Conservation (phyloP, 35 echinoderm and acorn worm species). For the Ophioderma brevispina region DNA sequence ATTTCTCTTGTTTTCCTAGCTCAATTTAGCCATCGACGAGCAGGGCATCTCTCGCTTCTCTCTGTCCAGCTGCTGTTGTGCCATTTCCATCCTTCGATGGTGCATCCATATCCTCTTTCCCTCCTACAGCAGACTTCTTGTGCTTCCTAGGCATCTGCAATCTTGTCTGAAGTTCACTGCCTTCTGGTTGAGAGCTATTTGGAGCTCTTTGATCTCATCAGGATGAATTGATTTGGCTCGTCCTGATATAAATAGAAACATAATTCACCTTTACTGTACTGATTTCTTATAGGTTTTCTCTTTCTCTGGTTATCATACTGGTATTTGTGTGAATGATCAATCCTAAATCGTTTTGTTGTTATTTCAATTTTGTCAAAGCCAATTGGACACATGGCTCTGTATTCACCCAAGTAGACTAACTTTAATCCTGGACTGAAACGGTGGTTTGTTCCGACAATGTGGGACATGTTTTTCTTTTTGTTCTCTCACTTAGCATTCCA, state of each 20-base stretch:
- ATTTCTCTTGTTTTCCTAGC: conserved; percentile 35
- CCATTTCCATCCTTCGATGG: conserved; percentile 63
- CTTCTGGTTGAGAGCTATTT: conserved; percentile 71
- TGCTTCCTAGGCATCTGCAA: conserved; percentile 56
- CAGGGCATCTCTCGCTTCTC: conserved; percentile 78
- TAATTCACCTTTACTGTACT: too few relatives aligned
- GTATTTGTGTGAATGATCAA: too few relatives aligned
- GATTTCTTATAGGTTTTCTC: too few relatives aligned
- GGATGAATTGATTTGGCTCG: conserved; percentile 37
- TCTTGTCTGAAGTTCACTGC: conserved; percentile 67
- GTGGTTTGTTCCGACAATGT: too few relatives aligned
- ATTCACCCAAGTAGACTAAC: too few relatives aligned
- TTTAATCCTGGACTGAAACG: too few relatives aligned
- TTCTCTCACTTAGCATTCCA: too few relatives aligned
- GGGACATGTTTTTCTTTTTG: too few relatives aligned
- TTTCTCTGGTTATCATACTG: too few relatives aligned
- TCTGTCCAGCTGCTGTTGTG: conserved; percentile 67
- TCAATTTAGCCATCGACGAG: conserved; percentile 70
- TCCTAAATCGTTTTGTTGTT: too few relatives aligned
- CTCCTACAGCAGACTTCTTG: conserved; percentile 48
- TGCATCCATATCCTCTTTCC: conserved; percentile 66
- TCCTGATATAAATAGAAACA: conserved; percentile 6
- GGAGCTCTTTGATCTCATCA: conserved; percentile 89
- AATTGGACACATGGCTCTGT: too few relatives aligned
- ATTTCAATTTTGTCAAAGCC: too few relatives aligned